Percentiles rank a stretch among this genome's conserved stretches.
Conservation (phyloP, 64 coral and sea anemone species). For the Porites lutea region DNA sequence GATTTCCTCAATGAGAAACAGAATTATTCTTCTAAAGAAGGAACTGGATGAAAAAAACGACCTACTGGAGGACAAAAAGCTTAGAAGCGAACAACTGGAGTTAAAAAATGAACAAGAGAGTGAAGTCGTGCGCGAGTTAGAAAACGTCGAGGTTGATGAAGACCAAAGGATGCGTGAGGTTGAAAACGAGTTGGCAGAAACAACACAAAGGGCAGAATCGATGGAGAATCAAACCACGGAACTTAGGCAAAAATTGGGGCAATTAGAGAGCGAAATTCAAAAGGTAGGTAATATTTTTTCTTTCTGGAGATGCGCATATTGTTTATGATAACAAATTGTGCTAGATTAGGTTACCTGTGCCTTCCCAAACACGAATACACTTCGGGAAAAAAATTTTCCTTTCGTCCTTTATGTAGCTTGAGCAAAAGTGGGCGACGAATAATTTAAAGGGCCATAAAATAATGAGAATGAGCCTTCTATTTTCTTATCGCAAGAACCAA, state of each 20-base stretch:
- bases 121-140: slow-evolving; percentile 70
- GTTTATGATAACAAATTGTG: background rate
- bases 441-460: background rate
- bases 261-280: slow-evolving; percentile 73
- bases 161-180: slow-evolving; percentile 79
- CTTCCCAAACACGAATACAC: background rate
- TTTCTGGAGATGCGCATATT: background rate
- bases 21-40: slow-evolving; percentile 67
- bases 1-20: slow-evolving; percentile 76
- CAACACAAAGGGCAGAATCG: slow-evolving; percentile 34
- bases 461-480: background rate
- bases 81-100: slow-evolving; percentile 41
- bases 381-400: background rate
- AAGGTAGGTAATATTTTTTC: slow-evolving; percentile 32
- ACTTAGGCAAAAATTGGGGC: slow-evolving; percentile 63
- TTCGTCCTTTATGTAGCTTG: background rate
- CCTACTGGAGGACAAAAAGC: slow-evolving; percentile 55
- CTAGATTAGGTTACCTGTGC: slow-evolving; percentile 19
- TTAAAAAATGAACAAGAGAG: slow-evolving; percentile 75
- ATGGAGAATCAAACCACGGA: slow-evolving; percentile 72
- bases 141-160: slow-evolving; percentile 83
- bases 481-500: slow-evolving; percentile 44
- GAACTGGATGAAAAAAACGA: slow-evolving; percentile 66
- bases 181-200: slow-evolving; percentile 74
- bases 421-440: background rate